Evolutionary conservation across 2,113 vertebrate genomes (phyloP).

Genomic region (Edolisoma coerulescens): DNA sequence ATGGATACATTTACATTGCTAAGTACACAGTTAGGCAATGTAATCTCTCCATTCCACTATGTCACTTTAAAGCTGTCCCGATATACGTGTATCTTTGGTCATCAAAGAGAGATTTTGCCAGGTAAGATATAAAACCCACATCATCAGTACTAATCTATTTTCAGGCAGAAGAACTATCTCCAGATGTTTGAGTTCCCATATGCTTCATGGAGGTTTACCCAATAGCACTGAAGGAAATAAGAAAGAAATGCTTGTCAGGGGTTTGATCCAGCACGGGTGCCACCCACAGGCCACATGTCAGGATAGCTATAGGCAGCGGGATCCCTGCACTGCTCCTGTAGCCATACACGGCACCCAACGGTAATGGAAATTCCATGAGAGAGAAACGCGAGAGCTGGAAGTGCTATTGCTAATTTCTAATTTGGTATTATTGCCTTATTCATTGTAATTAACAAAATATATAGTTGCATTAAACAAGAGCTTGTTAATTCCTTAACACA

Average conservation of each 20-base stretch:
- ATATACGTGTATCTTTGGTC: neutral
- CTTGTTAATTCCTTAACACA: neutral
- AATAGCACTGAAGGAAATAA: neutral
- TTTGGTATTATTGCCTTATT: neutral
- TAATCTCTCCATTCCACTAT: neutral
- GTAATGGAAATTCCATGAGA: neutral
- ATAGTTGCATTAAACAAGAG: neutral
- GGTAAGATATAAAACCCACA: neutral
- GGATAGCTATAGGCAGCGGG: too few relatives aligned
- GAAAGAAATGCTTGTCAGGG: neutral
- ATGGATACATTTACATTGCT: neutral
- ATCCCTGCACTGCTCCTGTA: neutral
- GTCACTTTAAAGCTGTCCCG: neutral
- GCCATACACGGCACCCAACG: too few relatives aligned
- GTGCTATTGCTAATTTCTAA: neutral
- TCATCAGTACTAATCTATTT: neutral
- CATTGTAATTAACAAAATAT: neutral
- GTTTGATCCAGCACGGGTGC: neutral
- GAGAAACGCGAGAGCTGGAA: neutral
- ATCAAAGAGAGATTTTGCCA: neutral
- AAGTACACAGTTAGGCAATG: neutral
- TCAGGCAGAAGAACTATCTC: neutral
- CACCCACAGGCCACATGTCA: neutral
- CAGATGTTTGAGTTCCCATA: neutral
- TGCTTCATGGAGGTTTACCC: neutral